phyloP scores from a whole-genome alignment of 2,888 invertebrate species.

The Cancer borealis region DNA sequence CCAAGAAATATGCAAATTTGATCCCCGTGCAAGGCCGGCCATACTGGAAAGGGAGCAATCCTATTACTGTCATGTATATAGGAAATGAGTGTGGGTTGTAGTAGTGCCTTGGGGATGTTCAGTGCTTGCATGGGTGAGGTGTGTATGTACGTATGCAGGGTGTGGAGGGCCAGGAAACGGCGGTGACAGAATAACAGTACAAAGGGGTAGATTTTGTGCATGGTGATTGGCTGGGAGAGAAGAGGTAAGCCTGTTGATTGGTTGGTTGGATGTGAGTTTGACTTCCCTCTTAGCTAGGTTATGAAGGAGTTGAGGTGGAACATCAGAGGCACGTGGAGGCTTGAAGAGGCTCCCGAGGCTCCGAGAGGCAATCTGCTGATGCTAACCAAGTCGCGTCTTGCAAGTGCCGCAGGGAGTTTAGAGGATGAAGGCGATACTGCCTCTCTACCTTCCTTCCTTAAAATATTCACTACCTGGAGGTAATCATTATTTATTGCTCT shows the following conservation, averaged over 20 bases:
- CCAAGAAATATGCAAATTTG: background rate
- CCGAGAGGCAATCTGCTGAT: background rate
- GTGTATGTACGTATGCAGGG: background rate
- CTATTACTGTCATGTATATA: background rate
- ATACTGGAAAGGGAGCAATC: background rate
- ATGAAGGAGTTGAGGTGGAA: background rate
- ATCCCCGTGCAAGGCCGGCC: background rate
- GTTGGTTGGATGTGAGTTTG: background rate
- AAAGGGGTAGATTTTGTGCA: background rate
- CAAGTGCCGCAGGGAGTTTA: background rate
- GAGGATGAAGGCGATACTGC: background rate
- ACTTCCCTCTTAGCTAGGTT: background rate
- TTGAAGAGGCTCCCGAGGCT: slow-evolving; percentile 5
- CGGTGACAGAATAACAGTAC: background rate
- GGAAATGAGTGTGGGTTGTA: background rate
- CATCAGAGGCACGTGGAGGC: background rate
- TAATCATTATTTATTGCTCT: background rate
- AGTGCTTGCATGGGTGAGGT: background rate
- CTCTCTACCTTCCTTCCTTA: background rate
- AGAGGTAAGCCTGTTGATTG: background rate
- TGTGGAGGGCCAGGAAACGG: background rate
- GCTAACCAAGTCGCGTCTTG: background rate
- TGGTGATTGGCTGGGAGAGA: background rate
- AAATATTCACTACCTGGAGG: background rate
- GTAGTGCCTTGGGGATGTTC: background rate